phyloP scores from a whole-genome alignment of 2,797 vertebrate species.

The Lutjanus argentimaculatus region DNA sequence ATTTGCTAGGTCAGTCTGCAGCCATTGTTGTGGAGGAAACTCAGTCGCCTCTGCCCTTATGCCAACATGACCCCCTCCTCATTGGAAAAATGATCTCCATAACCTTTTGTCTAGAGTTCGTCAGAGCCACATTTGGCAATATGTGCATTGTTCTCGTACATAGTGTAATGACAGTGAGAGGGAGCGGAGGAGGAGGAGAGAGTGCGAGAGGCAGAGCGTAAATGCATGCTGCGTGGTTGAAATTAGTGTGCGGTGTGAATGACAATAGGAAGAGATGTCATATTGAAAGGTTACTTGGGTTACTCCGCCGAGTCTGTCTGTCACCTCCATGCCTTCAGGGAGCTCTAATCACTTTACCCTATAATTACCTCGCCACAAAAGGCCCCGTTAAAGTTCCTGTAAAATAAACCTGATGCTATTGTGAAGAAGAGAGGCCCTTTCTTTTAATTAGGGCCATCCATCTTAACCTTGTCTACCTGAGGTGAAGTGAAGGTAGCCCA shows the following conservation, averaged over 20 bases:
- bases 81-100: conserved; percentile 74
- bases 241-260: conserved; percentile 83
- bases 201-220: conserved; percentile 43
- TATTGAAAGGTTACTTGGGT: conserved; percentile 90
- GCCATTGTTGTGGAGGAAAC: conserved; percentile 77
- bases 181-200: conserved; percentile 34
- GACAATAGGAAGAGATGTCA: conserved; percentile 87
- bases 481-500: conserved; percentile 87
- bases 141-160: conserved; percentile 75
- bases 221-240: conserved; percentile 74
- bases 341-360: conserved; percentile 89
- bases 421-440: conserved; percentile 85
- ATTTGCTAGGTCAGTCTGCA: conserved; percentile 86
- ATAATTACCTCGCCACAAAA: conserved; percentile 89
- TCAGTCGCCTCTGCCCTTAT: conserved; percentile 75
- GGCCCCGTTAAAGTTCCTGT: conserved; percentile 88
- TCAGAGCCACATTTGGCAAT: conserved; percentile 80
- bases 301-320: conserved; percentile 88
- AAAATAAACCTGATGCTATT: conserved; percentile 89
- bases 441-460: conserved; percentile 90
- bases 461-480: conserved; percentile 90
- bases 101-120: conserved; percentile 83
- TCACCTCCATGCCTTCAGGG: conserved; percentile 88
- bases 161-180: conserved; percentile 45
- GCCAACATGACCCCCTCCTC: conserved; percentile 75